phyloP scores from a whole-genome alignment of 2,888 invertebrate genomes.

The Diarsia rubi region DNA sequence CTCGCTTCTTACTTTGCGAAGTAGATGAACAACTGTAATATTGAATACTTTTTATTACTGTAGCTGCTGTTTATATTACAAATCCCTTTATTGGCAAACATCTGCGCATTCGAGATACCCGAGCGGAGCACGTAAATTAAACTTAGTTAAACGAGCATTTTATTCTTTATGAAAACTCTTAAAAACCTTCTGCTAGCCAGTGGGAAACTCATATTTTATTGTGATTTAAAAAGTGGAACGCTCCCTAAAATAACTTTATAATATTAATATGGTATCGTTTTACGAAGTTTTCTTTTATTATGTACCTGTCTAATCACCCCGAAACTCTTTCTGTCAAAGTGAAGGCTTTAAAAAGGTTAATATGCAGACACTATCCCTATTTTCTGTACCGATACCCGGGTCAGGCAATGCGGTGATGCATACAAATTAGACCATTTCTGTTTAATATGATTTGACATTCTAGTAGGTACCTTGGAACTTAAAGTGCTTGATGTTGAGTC shows the following conservation, averaged over 20 bases:
- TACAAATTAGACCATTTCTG: slow-evolving; percentile 43
- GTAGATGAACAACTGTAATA: slow-evolving; percentile 62
- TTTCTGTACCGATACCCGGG: slow-evolving; percentile 22
- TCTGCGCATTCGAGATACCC: slow-evolving; percentile 79
- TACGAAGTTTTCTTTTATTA: neutral
- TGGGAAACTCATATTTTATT: slow-evolving; percentile 73
- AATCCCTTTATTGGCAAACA: slow-evolving; percentile 84
- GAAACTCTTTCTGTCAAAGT: neutral
- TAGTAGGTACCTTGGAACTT: slow-evolving; percentile 27
- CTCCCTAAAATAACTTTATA: slow-evolving; percentile 21
- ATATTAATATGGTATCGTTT: neutral
- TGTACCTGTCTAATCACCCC: neutral
- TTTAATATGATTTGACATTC: slow-evolving; percentile 39
- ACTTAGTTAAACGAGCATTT: slow-evolving; percentile 82
- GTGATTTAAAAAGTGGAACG: slow-evolving; percentile 48
- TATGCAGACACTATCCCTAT: neutral
- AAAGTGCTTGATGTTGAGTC: slow-evolving; percentile 2
- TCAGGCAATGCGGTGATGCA: slow-evolving; percentile 25
- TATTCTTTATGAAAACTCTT: slow-evolving; percentile 78
- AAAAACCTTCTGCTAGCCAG: slow-evolving; percentile 74
- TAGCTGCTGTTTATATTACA: slow-evolving; percentile 58
- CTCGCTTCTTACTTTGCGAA: slow-evolving; percentile 58
- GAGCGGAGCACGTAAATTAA: slow-evolving; percentile 81
- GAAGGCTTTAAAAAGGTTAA: neutral
- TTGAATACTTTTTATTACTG: slow-evolving; percentile 63